Evolutionary conservation across 2,888 invertebrate species (phyloP), one percentile per base, ranked within the genome.

Genomic region (Gymnosoma rotundatum): DNA sequence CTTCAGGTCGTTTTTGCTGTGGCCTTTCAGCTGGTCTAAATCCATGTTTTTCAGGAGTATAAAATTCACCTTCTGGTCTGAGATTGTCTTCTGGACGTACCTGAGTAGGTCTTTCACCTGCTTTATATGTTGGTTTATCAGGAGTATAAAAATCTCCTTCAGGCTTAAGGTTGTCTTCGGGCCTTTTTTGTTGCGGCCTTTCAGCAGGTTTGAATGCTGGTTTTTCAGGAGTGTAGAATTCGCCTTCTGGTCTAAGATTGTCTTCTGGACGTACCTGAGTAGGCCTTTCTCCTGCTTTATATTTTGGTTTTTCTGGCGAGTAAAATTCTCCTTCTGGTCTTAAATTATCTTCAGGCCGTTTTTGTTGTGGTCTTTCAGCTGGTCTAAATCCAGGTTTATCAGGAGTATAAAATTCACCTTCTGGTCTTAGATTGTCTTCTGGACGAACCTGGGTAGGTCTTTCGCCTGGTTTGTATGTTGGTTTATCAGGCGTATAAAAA

Each of bases 281-380:
- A 0, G 90, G 92, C 56, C 92, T 88, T 83, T 94, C 94, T 48
- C 92, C 94, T 0, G 94, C 94, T 12, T 58, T 78, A 83, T 94
- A 94, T 60, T 90, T 92, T 0, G 93, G 93, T 88, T 89, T 90
- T 0, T 93, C 93, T 0, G 89, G 88, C 75, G 73, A 21, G 7
- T 93, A 93, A 86, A 94, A 94, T 0, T 94, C 94, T 0, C 95
- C 93, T 87, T 95, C 94, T 0, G 94, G 94, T 60, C 89, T 91
- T 0, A 95, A 86, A 88, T 95, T 94, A 87, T 94, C 58, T 32
- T 92, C 88, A 0, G 93, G 94, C 36, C 88, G 89, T 16, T 64
- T 70, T 42, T 82, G 94, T 87, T 94, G 89, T 0, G 91, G 93
- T 42, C 93, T 88, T 87, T 94, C 94, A 7, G 92, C 93, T 45